phyloP scores from a whole-genome alignment of 92 coral and sea anemone species.

The Porites cylindrica region DNA sequence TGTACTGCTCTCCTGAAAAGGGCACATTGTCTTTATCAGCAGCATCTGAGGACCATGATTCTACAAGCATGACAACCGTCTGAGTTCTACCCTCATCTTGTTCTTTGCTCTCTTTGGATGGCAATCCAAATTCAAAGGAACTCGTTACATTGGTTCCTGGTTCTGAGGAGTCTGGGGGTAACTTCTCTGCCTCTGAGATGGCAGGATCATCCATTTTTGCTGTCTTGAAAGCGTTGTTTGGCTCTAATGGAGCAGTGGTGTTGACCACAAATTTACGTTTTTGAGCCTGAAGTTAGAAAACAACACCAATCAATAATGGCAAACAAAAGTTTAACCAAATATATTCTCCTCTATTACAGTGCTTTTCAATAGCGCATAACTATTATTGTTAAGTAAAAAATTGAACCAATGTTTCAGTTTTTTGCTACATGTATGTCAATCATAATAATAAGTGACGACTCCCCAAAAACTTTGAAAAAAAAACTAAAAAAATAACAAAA shows the following conservation, averaged over 20 bases:
- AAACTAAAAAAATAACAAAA: too few relatives aligned
- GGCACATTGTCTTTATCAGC: background rate
- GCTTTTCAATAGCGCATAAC: too few relatives aligned
- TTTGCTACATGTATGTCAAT: too few relatives aligned
- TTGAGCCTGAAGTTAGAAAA: slow-evolving; percentile 21
- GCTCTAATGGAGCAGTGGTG: slow-evolving; percentile 22
- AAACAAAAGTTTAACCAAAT: too few relatives aligned
- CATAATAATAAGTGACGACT: too few relatives aligned
- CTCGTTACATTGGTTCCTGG: too few relatives aligned
- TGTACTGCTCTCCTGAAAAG: background rate
- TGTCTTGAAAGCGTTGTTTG: slow-evolving; percentile 23
- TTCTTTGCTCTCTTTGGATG: background rate
- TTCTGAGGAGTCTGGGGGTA: background rate
- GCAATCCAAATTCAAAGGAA: background rate
- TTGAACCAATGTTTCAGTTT: too few relatives aligned
- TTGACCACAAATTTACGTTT: slow-evolving; percentile 41
- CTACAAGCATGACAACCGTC: background rate
- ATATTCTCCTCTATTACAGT: too few relatives aligned
- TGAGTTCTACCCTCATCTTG: background rate
- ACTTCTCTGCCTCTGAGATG: background rate
- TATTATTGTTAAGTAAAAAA: too few relatives aligned
- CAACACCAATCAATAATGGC: background rate
- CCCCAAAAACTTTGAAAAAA: too few relatives aligned
- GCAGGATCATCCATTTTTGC: slow-evolving; percentile 36
- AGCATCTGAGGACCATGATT: background rate